A percentile compares a stretch with the other conserved stretches of the same genome.
These are phyloP conservation scores for Cervus canadensis DNA, from an alignment of 2,113 vertebrate species.

Conservation along the genomic window DNA sequence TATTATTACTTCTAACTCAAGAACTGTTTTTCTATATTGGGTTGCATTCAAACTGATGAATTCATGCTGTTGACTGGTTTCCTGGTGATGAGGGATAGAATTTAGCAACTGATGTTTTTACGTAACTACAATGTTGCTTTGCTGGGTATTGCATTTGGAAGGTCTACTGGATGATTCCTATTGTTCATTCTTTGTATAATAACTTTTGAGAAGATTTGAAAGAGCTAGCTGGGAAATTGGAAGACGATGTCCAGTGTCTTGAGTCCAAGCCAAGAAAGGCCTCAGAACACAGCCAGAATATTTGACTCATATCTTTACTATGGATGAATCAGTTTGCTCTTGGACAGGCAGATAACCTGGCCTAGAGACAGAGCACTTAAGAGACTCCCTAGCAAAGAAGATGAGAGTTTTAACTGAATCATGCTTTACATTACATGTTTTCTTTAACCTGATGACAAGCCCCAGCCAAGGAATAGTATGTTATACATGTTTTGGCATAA, in stretches of 20 bases:
- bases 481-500: background rate
- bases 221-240: conserved; percentile 41
- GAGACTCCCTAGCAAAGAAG: background rate
- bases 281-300: conserved; percentile 45
- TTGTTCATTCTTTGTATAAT: conserved; percentile 40
- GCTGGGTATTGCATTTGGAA: conserved; percentile 20
- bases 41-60: background rate
- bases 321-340: conserved; percentile 25
- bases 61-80: background rate
- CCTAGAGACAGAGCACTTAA: background rate
- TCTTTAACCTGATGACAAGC: background rate
- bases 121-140: background rate
- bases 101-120: background rate
- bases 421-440: background rate
- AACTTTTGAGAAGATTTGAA: conserved; percentile 36
- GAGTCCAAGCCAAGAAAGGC: conserved; percentile 34
- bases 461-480: background rate
- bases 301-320: conserved; percentile 31
- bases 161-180: background rate
- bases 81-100: background rate
- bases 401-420: background rate
- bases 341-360: conserved; percentile 8
- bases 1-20: background rate
- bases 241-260: conserved; percentile 3
- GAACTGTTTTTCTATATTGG: background rate